Conservation (phyloP, 1,140 invertebrate species). For the Eueides isabella region DNA sequence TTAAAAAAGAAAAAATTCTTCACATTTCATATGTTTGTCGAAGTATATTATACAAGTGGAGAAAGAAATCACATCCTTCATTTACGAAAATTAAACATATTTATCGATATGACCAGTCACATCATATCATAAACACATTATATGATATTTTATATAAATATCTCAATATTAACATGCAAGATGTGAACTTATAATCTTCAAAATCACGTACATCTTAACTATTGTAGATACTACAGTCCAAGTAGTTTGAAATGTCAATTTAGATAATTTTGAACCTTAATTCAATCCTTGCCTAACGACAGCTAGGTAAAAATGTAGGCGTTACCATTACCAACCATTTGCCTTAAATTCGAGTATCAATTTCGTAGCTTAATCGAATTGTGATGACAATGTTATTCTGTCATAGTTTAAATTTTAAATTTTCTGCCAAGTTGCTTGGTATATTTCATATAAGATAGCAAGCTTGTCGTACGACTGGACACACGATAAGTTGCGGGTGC, state of each 20-base stretch:
- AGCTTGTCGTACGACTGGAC: too few relatives aligned
- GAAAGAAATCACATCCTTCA: too few relatives aligned
- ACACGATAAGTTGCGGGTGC: too few relatives aligned
- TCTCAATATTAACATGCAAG: not conserved
- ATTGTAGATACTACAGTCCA: not conserved
- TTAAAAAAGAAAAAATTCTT: too few relatives aligned
- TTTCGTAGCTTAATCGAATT: conserved; percentile 37
- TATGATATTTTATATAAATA: too few relatives aligned
- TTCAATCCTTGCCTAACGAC: conserved; percentile 21
- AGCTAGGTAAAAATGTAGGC: conserved; percentile 33
- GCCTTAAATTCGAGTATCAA: conserved; percentile 37
- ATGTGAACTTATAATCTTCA: not conserved
- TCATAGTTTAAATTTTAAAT: conserved; percentile 12
- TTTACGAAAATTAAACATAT: too few relatives aligned
- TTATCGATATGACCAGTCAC: too few relatives aligned
- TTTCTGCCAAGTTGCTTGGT: too few relatives aligned
- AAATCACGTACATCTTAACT: not conserved
- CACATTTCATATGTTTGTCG: too few relatives aligned
- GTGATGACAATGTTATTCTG: conserved; percentile 38
- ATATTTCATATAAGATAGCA: too few relatives aligned
- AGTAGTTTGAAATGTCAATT: conserved; percentile 12
- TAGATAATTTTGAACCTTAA: conserved; percentile 17
- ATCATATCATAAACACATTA: too few relatives aligned
- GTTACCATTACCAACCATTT: conserved; percentile 30
- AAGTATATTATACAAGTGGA: too few relatives aligned